A percentile compares a stretch with the other conserved stretches of the same genome.
phyloP scores from a whole-genome alignment of 2,113 vertebrate genomes.

The Plectropomus leopardus region DNA sequence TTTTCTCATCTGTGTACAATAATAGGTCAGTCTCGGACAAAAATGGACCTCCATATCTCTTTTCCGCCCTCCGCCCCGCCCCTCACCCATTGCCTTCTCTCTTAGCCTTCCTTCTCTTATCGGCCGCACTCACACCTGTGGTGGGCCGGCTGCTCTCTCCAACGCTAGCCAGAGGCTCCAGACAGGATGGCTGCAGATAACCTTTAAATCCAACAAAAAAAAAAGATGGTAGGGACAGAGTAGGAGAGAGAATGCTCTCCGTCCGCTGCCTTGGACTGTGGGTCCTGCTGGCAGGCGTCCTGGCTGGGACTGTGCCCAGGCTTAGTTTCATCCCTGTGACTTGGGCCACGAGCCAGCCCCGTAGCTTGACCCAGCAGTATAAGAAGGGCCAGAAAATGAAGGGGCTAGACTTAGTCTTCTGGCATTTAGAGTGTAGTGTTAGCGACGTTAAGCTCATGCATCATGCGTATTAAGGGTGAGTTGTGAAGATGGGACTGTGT shows the following conservation, averaged over 20 bases:
- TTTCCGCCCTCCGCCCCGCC: slow-evolving; percentile 39
- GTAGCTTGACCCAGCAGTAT: slow-evolving; percentile 46
- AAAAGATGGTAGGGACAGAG: slow-evolving; percentile 48
- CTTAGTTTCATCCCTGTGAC: slow-evolving; percentile 60
- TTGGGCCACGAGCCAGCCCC: slow-evolving; percentile 61
- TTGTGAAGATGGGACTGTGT: slow-evolving; percentile 13
- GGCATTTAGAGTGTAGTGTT: slow-evolving; percentile 38
- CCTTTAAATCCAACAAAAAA: slow-evolving; percentile 77
- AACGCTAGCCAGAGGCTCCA: slow-evolving; percentile 65
- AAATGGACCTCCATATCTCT: slow-evolving; percentile 58
- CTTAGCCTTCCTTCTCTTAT: slow-evolving; percentile 65
- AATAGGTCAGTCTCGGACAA: slow-evolving; percentile 44
- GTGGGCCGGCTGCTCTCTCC: slow-evolving; percentile 54
- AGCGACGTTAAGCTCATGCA: slow-evolving; percentile 15
- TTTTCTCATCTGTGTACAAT: slow-evolving; percentile 41
- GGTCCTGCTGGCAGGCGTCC: slow-evolving; percentile 59
- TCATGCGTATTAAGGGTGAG: slow-evolving; percentile 36
- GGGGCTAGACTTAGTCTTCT: slow-evolving; percentile 14
- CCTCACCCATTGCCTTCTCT: slow-evolving; percentile 32
- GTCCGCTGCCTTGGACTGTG: slow-evolving; percentile 42
- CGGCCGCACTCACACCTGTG: slow-evolving; percentile 78
- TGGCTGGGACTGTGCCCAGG: slow-evolving; percentile 62
- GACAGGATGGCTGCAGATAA: slow-evolving; percentile 82
- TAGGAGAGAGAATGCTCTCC: slow-evolving; percentile 44
- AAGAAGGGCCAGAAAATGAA: slow-evolving; percentile 50